Evolutionary conservation across 1,140 invertebrate species (phyloP).

Genomic region (Ceratina japonica): DNA sequence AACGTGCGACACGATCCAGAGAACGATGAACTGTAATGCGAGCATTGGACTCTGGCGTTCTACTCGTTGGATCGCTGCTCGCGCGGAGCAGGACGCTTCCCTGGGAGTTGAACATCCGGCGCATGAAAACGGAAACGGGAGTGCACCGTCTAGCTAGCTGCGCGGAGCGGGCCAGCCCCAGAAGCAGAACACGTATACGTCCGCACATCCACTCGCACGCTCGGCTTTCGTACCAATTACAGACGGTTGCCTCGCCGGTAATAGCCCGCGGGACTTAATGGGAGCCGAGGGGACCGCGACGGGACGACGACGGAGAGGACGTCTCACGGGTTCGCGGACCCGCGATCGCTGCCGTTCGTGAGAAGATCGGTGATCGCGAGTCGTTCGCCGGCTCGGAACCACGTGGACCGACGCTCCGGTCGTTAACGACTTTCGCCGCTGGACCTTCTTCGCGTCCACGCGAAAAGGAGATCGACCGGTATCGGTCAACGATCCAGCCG

Average conservation of each 20-base stretch:
- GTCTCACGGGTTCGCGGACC: slow-evolving; percentile 8
- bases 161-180: neutral
- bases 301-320: slow-evolving; percentile 7
- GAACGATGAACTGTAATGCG: neutral
- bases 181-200: neutral
- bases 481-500: too few relatives aligned
- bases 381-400: slow-evolving; percentile 5
- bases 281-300: neutral
- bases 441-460: neutral
- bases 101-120: slow-evolving; percentile 51
- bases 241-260: slow-evolving; percentile 40
- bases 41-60: neutral
- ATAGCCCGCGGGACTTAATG: slow-evolving; percentile 44
- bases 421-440: neutral
- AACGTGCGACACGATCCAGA: neutral
- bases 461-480: neutral
- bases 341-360: slow-evolving; percentile 7
- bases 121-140: slow-evolving; percentile 46
- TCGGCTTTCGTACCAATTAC: slow-evolving; percentile 54
- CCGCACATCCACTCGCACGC: slow-evolving; percentile 39
- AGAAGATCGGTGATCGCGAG: slow-evolving; percentile 28
- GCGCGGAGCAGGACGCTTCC: slow-evolving; percentile 24
- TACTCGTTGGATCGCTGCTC: slow-evolving; percentile 6
- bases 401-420: neutral
- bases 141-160: slow-evolving; percentile 26